These are phyloP conservation scores for Hippolais icterina DNA, from an alignment of 2,113 vertebrate genomes.

Conservation along the genomic window DNA sequence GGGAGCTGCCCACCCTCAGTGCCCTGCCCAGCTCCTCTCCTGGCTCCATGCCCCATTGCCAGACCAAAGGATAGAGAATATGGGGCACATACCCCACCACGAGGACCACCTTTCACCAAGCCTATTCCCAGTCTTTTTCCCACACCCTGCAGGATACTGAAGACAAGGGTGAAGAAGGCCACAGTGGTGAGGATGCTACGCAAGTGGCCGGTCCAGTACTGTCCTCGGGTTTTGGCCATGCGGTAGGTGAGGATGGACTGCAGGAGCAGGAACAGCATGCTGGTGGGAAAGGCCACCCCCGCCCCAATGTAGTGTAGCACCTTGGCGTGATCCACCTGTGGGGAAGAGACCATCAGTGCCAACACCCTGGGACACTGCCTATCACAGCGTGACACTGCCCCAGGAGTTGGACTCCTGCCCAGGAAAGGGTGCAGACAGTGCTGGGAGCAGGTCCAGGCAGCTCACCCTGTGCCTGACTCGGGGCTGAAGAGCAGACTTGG, in stretches of 20 bases:
- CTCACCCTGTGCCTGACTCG: neutral
- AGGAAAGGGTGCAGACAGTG: neutral
- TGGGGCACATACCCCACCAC: fast-evolving
- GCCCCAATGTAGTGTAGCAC: conserved; percentile 87
- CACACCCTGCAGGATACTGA: conserved; percentile 82
- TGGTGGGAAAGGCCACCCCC: conserved; percentile 85
- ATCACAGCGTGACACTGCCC: neutral
- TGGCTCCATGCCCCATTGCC: neutral
- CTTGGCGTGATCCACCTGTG: conserved; percentile 85
- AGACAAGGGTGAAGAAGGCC: conserved; percentile 80
- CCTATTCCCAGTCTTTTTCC: neutral
- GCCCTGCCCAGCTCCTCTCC: neutral
- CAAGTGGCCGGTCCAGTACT: conserved; percentile 80
- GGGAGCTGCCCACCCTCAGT: neutral
- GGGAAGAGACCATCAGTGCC: neutral
- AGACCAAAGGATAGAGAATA: neutral
- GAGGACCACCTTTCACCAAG: neutral
- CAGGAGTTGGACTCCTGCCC: neutral
- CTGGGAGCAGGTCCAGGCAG: neutral
- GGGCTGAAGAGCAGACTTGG: neutral
- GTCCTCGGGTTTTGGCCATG: conserved; percentile 81
- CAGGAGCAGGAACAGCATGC: conserved; percentile 84
- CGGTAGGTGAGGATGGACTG: conserved; percentile 87
- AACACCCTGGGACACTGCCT: fast-evolving
- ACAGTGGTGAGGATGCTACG: conserved; percentile 77